A percentile compares a stretch with the other conserved stretches of the same genome.
Evolutionary conservation across 1,140 invertebrate species (phyloP).

Genomic region (Temnothorax curvispinosus): DNA sequence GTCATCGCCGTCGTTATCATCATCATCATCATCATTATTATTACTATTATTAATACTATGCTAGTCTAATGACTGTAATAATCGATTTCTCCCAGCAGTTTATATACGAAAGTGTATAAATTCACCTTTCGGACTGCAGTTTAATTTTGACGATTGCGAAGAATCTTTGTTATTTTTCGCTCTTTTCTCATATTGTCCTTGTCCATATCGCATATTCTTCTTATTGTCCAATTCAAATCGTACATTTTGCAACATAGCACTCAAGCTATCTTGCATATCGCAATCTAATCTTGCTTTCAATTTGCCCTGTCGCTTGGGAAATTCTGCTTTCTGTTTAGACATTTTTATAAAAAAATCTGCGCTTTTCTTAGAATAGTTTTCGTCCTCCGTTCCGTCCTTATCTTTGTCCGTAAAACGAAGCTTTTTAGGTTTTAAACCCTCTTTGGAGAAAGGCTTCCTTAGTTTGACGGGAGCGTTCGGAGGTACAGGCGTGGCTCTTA

Average conservation of each 20-base stretch:
- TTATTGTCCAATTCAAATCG: slow-evolving; percentile 40
- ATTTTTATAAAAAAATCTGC: neutral
- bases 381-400: neutral
- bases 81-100: neutral
- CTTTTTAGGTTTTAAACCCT: slow-evolving; percentile 74
- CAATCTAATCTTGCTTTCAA: neutral
- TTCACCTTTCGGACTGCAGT: slow-evolving; percentile 52
- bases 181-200: slow-evolving; percentile 8
- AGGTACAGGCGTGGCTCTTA: neutral
- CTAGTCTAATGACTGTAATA: neutral
- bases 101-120: slow-evolving; percentile 75
- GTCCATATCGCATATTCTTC: slow-evolving; percentile 40
- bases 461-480: slow-evolving; percentile 73
- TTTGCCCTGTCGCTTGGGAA: neutral
- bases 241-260: slow-evolving; percentile 20
- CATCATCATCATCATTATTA: neutral
- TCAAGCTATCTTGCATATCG: neutral
- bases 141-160: neutral
- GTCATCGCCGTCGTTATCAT: neutral
- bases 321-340: neutral
- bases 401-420: slow-evolving; percentile 70
- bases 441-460: slow-evolving; percentile 58
- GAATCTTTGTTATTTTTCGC: neutral
- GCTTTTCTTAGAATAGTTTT: neutral
- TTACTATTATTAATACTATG: neutral